Evolutionary conservation across 1,140 invertebrate species (phyloP).

Genomic region (Drosophila trapezifrons): DNA sequence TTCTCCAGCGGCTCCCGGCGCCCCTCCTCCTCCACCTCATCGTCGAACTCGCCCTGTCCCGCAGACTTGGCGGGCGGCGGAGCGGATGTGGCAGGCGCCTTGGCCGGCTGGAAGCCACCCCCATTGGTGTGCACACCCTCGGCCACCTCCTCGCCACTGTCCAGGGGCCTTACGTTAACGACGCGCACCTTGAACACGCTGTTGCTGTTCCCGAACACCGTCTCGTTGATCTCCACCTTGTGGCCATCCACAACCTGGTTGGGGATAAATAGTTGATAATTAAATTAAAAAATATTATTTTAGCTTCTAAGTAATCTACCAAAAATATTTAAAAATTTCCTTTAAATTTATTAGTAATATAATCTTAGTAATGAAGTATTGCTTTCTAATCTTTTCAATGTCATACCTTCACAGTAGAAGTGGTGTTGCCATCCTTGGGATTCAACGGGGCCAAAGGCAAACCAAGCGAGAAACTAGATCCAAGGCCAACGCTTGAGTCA

Average conservation of each 20-base stretch:
- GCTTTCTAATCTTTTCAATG: not conserved
- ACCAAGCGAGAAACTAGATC: conserved; percentile 32
- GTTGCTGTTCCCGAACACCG: conserved; percentile 69
- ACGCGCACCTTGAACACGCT: conserved; percentile 77
- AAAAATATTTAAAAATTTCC: not conserved
- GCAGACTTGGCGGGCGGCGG: conserved; percentile 12
- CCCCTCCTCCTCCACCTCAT: conserved; percentile 47
- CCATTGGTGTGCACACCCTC: conserved; percentile 52
- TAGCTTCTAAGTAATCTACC: too few relatives aligned
- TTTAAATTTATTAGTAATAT: not conserved
- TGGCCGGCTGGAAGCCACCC: conserved; percentile 27
- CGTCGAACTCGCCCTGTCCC: conserved; percentile 46
- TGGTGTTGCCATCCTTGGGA: conserved; percentile 65
- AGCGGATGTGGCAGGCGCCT: conserved; percentile 47
- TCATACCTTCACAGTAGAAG: conserved; percentile 76
- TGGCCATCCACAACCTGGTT: conserved; percentile 78
- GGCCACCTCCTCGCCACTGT: conserved; percentile 68
- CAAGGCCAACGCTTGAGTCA: conserved; percentile 42
- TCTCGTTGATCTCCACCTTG: conserved; percentile 80
- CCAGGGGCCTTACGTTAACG: conserved; percentile 77
- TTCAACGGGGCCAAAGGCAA: conserved; percentile 38
- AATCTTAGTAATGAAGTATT: not conserved
- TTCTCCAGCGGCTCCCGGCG: conserved; percentile 67
- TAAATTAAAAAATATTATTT: not conserved
- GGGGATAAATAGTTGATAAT: not conserved